Evolutionary conservation across 2,888 invertebrate species (phyloP), one percentile per base, ranked within the genome.

Genomic region (Drosophila neonasuta): DNA sequence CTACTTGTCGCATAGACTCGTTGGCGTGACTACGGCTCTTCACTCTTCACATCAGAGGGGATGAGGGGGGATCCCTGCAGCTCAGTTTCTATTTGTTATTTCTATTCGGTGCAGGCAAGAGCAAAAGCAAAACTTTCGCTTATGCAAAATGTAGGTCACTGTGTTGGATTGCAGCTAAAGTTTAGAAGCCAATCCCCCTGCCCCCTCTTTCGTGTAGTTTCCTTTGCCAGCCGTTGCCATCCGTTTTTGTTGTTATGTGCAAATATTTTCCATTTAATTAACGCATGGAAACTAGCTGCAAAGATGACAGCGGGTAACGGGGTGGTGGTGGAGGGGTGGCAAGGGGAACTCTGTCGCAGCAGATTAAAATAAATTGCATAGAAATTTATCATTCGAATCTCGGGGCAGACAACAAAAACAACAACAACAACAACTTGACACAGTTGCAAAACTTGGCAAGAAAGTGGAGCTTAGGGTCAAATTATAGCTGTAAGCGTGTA

Each of bases 181-280:
- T 72, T 75, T 68, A 48, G 56, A 41, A 52, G 45, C 39, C 15
- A n/a, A 13, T 11, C 2, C 10, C 24, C n/a, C 39, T 11, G 1
- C 10, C 24, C n/a, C 39, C 15, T 41, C 20, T 30, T n/a, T 13
- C 50, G 15, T 24, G 8, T 24, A 32, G 36, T 54, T 3, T 7
- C 30, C 15, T 13, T 7, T 39, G 56, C 15, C 34, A 15, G 17
- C 24, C 36, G 13, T 39, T 34, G 60, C 17, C 39, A 44, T 32
- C 48, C 32, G 34, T 17, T 36, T 57, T 49, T 44, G 59, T 72
- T 67, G 75, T 72, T 76, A 63, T 75, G 73, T 81, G 81, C 75
- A 83, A 86, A 86, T 83, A 86, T 83, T 86, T 83, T 80, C 77
- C 83, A 79, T 83, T 83, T 83, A 83, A 83, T 83, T 86, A 83